Percentiles rank a stretch among this genome's conserved stretches.
Conservation (phyloP, 2,113 vertebrate species). For the Ochotona princeps region DNA sequence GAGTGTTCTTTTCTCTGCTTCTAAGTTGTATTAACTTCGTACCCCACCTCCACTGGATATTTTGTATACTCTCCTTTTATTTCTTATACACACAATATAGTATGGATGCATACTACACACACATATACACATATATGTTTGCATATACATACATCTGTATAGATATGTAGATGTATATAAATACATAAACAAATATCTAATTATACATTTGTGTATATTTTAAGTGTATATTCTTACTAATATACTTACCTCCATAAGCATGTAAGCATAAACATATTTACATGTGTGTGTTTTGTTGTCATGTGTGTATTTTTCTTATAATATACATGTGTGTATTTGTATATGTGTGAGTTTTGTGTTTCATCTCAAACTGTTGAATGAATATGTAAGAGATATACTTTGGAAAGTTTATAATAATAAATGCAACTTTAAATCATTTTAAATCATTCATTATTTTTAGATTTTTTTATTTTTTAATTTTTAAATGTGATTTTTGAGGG, state of each 20-base stretch:
- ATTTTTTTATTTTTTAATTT: too few relatives aligned
- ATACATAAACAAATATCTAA: not conserved
- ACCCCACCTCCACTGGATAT: not conserved
- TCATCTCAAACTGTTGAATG: not conserved
- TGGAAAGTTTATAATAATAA: not conserved
- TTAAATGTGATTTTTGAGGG: too few relatives aligned
- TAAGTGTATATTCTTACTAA: not conserved
- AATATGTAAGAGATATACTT: constrained; percentile 2
- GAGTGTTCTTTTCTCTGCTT: not conserved
- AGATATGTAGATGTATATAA: not conserved
- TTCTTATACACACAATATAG: not conserved
- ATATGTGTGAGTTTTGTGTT: not conserved
- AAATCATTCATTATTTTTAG: too few relatives aligned
- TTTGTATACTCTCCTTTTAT: not conserved
- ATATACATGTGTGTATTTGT: not conserved
- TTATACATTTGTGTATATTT: not conserved
- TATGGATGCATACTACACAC: not conserved
- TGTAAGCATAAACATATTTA: not conserved
- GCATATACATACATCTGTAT: not conserved
- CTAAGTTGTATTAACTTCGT: not conserved
- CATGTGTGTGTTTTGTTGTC: not conserved
- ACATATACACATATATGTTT: not conserved
- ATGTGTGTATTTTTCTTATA: not conserved
- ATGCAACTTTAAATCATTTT: not conserved
- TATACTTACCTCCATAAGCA: not conserved